Conservation (phyloP, 2,797 vertebrate genomes). For the Rhinogobio ventralis region DNA sequence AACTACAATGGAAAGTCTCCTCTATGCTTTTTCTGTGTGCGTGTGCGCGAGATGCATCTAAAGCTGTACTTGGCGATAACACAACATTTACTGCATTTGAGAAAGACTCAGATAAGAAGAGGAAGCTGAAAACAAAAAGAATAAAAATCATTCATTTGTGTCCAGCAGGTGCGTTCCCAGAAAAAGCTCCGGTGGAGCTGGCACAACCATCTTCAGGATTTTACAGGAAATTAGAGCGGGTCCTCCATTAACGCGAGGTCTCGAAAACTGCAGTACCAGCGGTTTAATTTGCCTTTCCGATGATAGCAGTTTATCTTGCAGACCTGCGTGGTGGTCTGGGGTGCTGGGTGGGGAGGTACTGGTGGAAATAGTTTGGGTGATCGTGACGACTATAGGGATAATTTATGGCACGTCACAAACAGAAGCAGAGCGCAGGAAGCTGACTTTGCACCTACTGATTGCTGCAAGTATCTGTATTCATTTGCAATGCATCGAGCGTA, state of each 20-base stretch:
- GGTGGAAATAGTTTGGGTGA: slow-evolving; percentile 32
- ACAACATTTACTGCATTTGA: not conserved
- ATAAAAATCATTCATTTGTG: slow-evolving; percentile 5
- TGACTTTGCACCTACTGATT: slow-evolving; percentile 99
- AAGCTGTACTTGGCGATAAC: not conserved
- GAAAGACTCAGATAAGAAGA: slow-evolving; percentile 3
- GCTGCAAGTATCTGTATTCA: slow-evolving; percentile 99
- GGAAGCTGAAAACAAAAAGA: slow-evolving; percentile 24
- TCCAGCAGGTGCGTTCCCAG: slow-evolving; percentile 53
- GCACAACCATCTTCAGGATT: slow-evolving; percentile 42
- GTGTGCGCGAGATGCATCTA: not conserved
- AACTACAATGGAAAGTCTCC: not conserved
- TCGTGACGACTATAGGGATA: slow-evolving; percentile 67
- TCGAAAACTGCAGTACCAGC: slow-evolving; percentile 66
- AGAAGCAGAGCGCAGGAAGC: slow-evolving; percentile 85
- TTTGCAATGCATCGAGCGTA: slow-evolving; percentile 99
- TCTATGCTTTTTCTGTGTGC: not conserved
- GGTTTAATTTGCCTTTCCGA: slow-evolving; percentile 71
- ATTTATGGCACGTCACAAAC: slow-evolving; percentile 87
- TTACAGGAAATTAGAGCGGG: slow-evolving; percentile 44
- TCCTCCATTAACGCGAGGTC: slow-evolving; percentile 59
- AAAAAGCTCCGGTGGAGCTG: slow-evolving; percentile 35
- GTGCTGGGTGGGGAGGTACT: slow-evolving; percentile 20
- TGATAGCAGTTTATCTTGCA: slow-evolving; percentile 75
- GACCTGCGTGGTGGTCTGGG: slow-evolving; percentile 62